Base-by-base conservation (phyloP, 2,113 vertebrate genomes). In the Apistogramma diplotaenia region DNA sequence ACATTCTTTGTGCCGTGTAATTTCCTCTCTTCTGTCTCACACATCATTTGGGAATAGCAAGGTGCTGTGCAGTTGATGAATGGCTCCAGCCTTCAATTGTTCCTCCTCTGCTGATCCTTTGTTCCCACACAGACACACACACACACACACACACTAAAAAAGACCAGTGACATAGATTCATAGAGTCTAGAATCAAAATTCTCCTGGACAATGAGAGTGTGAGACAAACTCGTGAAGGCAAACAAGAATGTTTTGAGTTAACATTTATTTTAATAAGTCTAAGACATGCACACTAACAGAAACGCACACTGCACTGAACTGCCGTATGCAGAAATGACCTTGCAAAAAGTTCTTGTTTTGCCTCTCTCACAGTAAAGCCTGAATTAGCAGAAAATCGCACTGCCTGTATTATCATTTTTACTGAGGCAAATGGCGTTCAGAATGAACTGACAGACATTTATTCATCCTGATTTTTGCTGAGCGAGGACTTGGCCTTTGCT, bases 11-110 rank as follows among this genome's bases (percentile, higher is more conserved):
- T 71, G 25, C 59, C 21, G 57, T 33, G 61, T 77, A 56, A 76
- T 79, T 70, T 85, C 73, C 31, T 29, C 51, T 40, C 35, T 75
- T 59, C 55, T 49, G 31, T 77, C 54, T 83, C 81, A 81, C 83
- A 83, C 67, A 87, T 90, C 85, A 85, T 27, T 16, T 21, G 29
- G 61, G 56, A 76, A 82, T 37, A 82, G 5, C 27, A 56, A 25
- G 49, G 19, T 5, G 15, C 62, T 21, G 27, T 51, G 27, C 27
- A 46, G 57, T 31, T 82, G 88, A 87, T 90, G 74, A 87, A 92
- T 88, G 83, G 21, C 53, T 79, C 19, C 15, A 27, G 8, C 43
- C 72, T 76, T 76, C 25, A 31, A 10, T 70, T 67, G 61, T 27
- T 46, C 13, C 49, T 15, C 21, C 46, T 43, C 37, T 65, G 61